Base-by-base conservation (phyloP, 2,113 vertebrate genomes). In the Sapajus apella region DNA sequence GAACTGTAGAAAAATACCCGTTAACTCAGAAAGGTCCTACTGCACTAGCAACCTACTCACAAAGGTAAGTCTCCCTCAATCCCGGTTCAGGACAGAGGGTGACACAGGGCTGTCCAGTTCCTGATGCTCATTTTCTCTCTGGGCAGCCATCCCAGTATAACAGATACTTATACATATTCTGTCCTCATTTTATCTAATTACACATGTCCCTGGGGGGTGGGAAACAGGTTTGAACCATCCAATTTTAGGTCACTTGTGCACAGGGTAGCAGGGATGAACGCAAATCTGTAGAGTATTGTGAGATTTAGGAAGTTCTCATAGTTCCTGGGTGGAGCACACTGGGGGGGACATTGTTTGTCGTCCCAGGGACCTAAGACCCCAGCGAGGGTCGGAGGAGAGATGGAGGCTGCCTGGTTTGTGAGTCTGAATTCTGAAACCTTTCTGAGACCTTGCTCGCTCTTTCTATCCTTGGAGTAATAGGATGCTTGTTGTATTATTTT, bases 121-220 rank as follows among this genome's bases (percentile, higher is more conserved):
- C 97, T 84, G 35, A 93, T 83, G 89, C 97, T 98, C 96, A 93
- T 98, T 98, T 98, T 98, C 96, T 98, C 98, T 98, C 98, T 98
- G 98, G 98, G 98, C 98, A 98, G 96, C 92, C 98, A 98, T 98
- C 98, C 98, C 98, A 98, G 97, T 97, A 97, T 98, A 98, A 97
- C 98, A 98, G 98, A 98, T 98, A 98, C 98, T 98, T 98, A 98
- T 97, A 97, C 98, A 98, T 98, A 98, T 98, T 98, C 98, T 98
- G 98, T 97, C 98, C 98, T 98, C 98, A 98, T 99, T 99, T 98
- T 98, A 97, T 98, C 98, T 98, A 98, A 98, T 99, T 98, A 98
- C 98, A 97, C 94, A 88, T 47, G 89, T 98, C 98, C 98, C 98
- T 96, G 97, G 98, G 97, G 97, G 79, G 84, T 88, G 89, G 97